Evolutionary conservation across 2,113 vertebrate genomes (phyloP).

Genomic region (Rhipidura dahli): DNA sequence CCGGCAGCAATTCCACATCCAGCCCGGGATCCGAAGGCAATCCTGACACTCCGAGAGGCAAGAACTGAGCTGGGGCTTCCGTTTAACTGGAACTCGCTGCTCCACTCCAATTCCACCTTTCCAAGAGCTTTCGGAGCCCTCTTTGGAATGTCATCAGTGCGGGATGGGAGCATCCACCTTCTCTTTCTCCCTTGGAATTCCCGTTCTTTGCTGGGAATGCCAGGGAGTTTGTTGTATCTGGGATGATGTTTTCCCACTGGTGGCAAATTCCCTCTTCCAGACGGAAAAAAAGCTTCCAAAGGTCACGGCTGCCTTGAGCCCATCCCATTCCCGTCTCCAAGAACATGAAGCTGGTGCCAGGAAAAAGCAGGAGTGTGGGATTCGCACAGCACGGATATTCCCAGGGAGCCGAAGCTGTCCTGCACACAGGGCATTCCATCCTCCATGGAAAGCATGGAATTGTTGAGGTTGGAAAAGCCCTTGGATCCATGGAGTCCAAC

Average conservation of each 20-base stretch:
- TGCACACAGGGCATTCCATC: not conserved
- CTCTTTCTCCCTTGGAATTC: not conserved
- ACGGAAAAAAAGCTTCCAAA: not conserved
- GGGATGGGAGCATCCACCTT: not conserved
- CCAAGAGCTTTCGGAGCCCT: fast-evolving
- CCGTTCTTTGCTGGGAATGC: fast-evolving
- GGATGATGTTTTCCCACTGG: not conserved
- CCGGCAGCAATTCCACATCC: fast-evolving
- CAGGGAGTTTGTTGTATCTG: fast-evolving
- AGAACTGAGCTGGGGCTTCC: not conserved
- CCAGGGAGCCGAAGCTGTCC: not conserved
- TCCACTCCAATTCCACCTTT: not conserved
- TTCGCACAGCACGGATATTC: not conserved
- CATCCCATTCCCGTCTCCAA: not conserved
- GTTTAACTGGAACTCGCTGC: fast-evolving
- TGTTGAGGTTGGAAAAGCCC: not conserved
- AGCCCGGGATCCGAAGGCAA: fast-evolving
- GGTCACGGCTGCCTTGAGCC: not conserved
- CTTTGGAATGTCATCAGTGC: fast-evolving
- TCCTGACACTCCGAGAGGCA: too few relatives aligned
- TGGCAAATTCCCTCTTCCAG: not conserved
- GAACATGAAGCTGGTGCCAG: not conserved
- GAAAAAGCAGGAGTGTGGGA: not conserved
- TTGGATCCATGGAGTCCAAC: not conserved
- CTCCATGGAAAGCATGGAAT: not conserved